A percentile compares a stretch with the other conserved stretches of the same genome.
Conservation (phyloP, 2,888 invertebrate genomes). For the Drosophila heteroneura region DNA sequence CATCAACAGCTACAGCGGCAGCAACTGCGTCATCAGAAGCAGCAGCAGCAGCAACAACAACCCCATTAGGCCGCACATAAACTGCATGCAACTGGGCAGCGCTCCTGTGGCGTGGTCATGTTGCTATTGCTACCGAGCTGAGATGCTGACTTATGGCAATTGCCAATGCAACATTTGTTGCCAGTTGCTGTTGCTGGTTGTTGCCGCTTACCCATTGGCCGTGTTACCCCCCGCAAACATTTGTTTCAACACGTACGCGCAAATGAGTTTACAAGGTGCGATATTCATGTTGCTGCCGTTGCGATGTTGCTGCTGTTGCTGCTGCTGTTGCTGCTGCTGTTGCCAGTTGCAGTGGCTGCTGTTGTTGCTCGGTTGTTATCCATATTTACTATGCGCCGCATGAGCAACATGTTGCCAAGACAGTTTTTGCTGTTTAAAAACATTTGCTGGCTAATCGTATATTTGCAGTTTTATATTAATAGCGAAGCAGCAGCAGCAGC, state of each 20-base stretch:
- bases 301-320: constrained; percentile 59
- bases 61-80: constrained; percentile 78
- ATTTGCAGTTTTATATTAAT: constrained; percentile 76
- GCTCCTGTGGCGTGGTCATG: constrained; percentile 79
- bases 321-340: constrained; percentile 38
- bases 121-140: constrained; percentile 74
- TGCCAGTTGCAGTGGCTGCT: constrained; percentile 38
- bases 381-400: constrained; percentile 76
- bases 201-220: constrained; percentile 44
- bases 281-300: constrained; percentile 77
- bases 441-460: constrained; percentile 73
- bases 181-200: constrained; percentile 50
- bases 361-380: constrained; percentile 58
- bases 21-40: constrained; percentile 10
- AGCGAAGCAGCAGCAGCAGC: constrained; percentile 49
- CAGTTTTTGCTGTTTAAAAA: constrained; percentile 51
- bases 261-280: constrained; percentile 85
- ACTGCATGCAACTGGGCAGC: constrained; percentile 69
- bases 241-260: constrained; percentile 85
- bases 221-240: constrained; percentile 82
- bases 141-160: constrained; percentile 78
- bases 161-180: constrained; percentile 82
- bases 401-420: constrained; percentile 75
- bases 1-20: constrained; percentile 54
- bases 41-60: constrained; percentile 55